Evolutionary conservation across 2,113 vertebrate species (phyloP).

Genomic region (Dasyurus viverrinus): DNA sequence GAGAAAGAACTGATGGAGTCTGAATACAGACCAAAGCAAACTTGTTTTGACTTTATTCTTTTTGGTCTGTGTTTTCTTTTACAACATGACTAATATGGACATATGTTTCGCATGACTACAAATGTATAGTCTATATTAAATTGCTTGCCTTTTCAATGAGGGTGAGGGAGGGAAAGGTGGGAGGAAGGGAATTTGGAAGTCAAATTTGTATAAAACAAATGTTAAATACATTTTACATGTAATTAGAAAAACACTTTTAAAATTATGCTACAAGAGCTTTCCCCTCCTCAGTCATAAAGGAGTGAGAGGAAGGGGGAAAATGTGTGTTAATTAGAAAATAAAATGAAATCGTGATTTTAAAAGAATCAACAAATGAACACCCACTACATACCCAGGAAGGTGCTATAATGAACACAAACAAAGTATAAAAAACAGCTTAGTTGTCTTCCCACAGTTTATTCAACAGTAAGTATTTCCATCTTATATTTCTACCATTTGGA

Average conservation of each 20-base stretch:
- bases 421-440: not conserved
- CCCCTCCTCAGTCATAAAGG: not conserved
- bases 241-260: not conserved
- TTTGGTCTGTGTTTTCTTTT: not conserved
- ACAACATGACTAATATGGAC: not conserved
- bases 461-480: not conserved
- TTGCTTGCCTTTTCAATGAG: not conserved
- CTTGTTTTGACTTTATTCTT: not conserved
- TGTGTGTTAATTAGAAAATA: not conserved
- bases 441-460: not conserved
- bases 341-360: not conserved
- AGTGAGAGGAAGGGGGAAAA: not conserved
- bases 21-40: not conserved
- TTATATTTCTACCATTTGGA: not conserved
- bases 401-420: not conserved
- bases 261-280: not conserved
- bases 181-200: not conserved
- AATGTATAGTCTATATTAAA: not conserved
- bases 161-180: not conserved
- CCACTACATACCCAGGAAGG: not conserved
- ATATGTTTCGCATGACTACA: not conserved
- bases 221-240: not conserved
- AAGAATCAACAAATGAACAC: not conserved
- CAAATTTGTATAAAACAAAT: not conserved
- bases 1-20: not conserved